phyloP scores from a whole-genome alignment of 2,113 vertebrate genomes.

The Gymnogyps californianus region DNA sequence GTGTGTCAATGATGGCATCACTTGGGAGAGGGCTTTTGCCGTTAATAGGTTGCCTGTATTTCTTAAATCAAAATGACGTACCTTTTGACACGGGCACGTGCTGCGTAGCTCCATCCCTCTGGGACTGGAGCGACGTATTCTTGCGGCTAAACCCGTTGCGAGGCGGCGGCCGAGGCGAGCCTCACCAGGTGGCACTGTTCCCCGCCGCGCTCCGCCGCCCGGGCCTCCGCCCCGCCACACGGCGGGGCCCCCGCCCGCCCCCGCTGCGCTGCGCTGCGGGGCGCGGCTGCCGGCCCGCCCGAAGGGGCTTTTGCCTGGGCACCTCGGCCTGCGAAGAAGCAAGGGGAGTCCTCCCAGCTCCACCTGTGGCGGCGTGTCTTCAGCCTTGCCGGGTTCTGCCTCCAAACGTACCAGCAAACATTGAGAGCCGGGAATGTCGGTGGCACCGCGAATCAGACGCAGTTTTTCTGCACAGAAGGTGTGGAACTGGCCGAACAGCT shows the following conservation, averaged over 20 bases:
- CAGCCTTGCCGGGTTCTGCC: not conserved
- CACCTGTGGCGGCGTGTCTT: fast-evolving
- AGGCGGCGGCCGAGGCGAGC: not conserved
- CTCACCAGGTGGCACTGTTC: not conserved
- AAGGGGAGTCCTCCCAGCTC: not conserved
- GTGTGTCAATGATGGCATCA: fast-evolving
- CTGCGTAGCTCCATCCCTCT: not conserved
- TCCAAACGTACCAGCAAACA: not conserved
- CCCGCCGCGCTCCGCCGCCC: too few species aligned
- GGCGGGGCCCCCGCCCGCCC: not conserved
- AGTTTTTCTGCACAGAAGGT: too few species aligned
- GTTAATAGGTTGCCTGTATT: fast-evolving
- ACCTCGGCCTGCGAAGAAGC: not conserved
- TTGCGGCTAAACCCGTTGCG: too few species aligned
- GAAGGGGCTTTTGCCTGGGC: not conserved
- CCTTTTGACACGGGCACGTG: not conserved
- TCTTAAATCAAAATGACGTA: fast-evolving
- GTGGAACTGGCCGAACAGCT: too few species aligned
- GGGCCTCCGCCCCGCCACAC: too few species aligned
- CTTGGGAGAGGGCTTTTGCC: not conserved
- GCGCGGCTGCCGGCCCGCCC: fast-evolving
- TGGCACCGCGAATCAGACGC: too few species aligned
- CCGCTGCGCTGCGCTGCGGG: not conserved
- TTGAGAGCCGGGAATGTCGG: too few species aligned
- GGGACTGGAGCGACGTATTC: fast-evolving